These are phyloP conservation scores for Nymphalis urticae DNA, from an alignment of 2,888 invertebrate genomes.

Conservation along the genomic window DNA sequence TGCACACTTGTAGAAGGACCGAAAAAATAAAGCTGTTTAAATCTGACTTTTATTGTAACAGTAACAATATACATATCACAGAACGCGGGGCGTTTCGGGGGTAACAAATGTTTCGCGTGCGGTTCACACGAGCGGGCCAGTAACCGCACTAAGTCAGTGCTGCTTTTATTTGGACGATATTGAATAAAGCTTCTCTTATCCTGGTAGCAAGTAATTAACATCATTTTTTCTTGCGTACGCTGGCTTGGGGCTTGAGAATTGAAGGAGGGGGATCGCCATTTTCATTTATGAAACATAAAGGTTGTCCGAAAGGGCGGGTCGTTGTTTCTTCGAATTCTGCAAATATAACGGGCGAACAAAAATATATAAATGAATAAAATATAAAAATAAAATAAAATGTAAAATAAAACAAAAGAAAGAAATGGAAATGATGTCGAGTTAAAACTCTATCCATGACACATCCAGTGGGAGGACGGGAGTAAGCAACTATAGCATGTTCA, in stretches of 20 bases:
- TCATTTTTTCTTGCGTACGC: constrained; percentile 80
- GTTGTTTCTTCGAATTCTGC: constrained; percentile 81
- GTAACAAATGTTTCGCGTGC: constrained; percentile 65
- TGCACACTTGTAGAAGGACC: constrained; percentile 57
- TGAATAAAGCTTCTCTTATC: constrained; percentile 21
- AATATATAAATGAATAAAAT: constrained; percentile 51
- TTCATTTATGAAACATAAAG: constrained; percentile 85
- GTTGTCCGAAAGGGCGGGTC: constrained; percentile 89
- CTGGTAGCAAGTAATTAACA: constrained; percentile 30
- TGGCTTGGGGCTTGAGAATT: constrained; percentile 77
- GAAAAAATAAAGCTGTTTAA: constrained; percentile 64
- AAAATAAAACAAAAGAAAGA: constrained; percentile 43
- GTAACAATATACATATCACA: constrained; percentile 81
- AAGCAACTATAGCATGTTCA: constrained; percentile 71
- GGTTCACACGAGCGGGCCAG: constrained; percentile 58
- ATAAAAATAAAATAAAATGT: constrained; percentile 47
- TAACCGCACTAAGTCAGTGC: constrained; percentile 63
- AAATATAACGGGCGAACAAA: constrained; percentile 70
- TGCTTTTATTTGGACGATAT: constrained; percentile 57
- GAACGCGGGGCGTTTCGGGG: constrained; percentile 81
- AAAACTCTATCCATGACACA: constrained; percentile 49
- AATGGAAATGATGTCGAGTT: constrained; percentile 35
- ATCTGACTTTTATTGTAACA: constrained; percentile 79
- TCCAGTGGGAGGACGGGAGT: constrained; percentile 64
- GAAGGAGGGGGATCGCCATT: constrained; percentile 79